Evolutionary conservation across 2,888 invertebrate species (phyloP), one percentile per base, ranked within the genome.

Genomic region (Drosophila tanythrix): DNA sequence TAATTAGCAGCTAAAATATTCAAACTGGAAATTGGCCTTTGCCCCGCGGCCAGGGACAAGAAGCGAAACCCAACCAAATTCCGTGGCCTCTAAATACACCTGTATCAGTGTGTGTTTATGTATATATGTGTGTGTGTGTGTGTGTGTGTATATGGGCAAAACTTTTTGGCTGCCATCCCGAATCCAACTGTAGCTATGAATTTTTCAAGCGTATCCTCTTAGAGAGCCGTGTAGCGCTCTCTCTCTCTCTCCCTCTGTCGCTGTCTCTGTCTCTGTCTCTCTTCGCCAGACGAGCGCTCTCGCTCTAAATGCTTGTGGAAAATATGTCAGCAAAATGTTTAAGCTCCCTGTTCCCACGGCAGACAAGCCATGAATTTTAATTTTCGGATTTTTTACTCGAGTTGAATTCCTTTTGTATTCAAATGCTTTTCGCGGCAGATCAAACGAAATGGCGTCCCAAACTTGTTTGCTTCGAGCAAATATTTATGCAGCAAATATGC

Each of bases 1-100:
- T 86, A 86, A 86, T 86, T 86, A 86, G 85, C 88, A 89, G 85
- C 85, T 86, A 76, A 89, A 86, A 86, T 86, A 86, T 86, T 86
- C 85, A 86, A 89, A 89, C 89, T 83, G 72, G 77, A 89, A 85
- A 89, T 85, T 85, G 89, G 76, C 82, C 85, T 83, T 77, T 89
- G 79, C 87, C 83, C 72, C 55, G 61, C 48, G 70, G 74, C 55
- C 57, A 52, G 67, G 46, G 27, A 56, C 36, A 27, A 38, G 36
- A 27, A 18, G 35, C 51, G 31, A 21, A 43, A 27, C 27, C 21
- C 2, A 29, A 13, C 46, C 10, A 10, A 4, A 7, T 2, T 21
- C 21, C 29, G 31, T 15, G 29, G 10, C 61, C 35, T 8, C 8
- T 53, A 38, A 51, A 61, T 69, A 60, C 76, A 70, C 57, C 70